Evolutionary conservation across 2,113 vertebrate genomes (phyloP), one percentile per base, ranked within the genome.

Genomic region (Triplophysa siluroides): DNA sequence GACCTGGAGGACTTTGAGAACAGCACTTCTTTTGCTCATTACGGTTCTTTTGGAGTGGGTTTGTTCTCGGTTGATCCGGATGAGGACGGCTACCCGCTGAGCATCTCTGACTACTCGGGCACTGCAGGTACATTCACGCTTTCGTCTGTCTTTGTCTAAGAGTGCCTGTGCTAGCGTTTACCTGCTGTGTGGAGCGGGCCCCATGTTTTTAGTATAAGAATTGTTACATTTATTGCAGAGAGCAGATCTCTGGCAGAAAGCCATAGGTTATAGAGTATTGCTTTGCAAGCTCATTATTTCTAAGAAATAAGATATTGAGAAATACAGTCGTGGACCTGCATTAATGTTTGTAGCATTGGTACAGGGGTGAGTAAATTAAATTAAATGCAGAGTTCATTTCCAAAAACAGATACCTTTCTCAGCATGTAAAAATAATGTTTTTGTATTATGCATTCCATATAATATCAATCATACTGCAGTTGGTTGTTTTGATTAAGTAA

Each of bases 1-100:
- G 97, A 98, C 90, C 86, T 99, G 86, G 94, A 97, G 82, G 97
- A 99, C 91, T 99, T 99, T 0, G 97, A 99, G 88, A 98, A 99
- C 0, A 91, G 94, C 89, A 98, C 97, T 0, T 95, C 96, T 24
- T 97, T 93, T 0, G 97, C 97, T 33, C 97, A 90, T 86, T 99
- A 99, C 0, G 93, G 94, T 26, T 95, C 92, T 82, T 99, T 99
- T 0, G 93, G 95, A 0, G 96, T 99, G 67, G 97, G 97, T 24
- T 90, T 99, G 75, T 97, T 97, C 91, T 98, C 97, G 0, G 96
- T 99, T 0, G 96, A 99, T 88, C 93, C 97, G 0, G 97, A 99
- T 72, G 96, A 97, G 79, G 97, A 98, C 0, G 96, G 96, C 78
- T 99, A 96, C 90, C 96, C 97, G 0, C 81, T 99, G 88, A 96